A percentile compares a stretch with the other conserved stretches of the same genome.
These are phyloP conservation scores for Xestoiulus laeticollis DNA, from an alignment of 2,888 invertebrate species.

Conservation along the genomic window DNA sequence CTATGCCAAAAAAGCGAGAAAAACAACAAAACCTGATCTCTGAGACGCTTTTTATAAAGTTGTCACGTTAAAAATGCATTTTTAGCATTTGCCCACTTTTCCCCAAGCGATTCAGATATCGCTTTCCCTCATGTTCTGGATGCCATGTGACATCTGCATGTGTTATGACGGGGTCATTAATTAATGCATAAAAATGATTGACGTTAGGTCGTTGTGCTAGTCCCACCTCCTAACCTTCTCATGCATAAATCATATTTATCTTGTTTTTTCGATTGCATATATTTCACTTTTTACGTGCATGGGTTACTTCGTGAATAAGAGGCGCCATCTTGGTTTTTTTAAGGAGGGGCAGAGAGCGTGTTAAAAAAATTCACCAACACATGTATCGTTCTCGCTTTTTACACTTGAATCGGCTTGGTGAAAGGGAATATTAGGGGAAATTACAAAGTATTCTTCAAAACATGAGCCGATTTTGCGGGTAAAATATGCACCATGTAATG, in stretches of 20 bases:
- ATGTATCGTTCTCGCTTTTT: background rate
- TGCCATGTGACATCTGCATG: background rate
- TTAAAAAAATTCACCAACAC: background rate
- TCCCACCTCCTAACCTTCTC: conserved; percentile 19
- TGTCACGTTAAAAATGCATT: background rate
- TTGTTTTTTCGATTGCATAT: background rate
- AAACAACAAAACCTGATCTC: background rate
- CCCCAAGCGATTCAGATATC: background rate
- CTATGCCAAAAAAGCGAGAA: background rate
- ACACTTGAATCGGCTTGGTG: background rate
- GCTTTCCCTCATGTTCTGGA: background rate
- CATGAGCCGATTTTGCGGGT: no score
- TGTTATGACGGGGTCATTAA: conserved; percentile 29
- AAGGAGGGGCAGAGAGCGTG: background rate
- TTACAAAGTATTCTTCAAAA: no score
- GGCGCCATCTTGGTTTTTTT: background rate
- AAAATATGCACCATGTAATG: no score
- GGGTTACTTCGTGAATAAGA: background rate
- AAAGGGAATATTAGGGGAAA: background rate
- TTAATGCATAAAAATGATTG: conserved; percentile 18
- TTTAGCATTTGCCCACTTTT: background rate
- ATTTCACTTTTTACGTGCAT: conserved; percentile 5
- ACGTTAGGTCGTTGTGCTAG: background rate
- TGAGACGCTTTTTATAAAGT: background rate
- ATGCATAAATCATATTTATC: conserved; percentile 37